Evolutionary conservation across 2,888 invertebrate species (phyloP).

Genomic region (Lycia hirtaria): DNA sequence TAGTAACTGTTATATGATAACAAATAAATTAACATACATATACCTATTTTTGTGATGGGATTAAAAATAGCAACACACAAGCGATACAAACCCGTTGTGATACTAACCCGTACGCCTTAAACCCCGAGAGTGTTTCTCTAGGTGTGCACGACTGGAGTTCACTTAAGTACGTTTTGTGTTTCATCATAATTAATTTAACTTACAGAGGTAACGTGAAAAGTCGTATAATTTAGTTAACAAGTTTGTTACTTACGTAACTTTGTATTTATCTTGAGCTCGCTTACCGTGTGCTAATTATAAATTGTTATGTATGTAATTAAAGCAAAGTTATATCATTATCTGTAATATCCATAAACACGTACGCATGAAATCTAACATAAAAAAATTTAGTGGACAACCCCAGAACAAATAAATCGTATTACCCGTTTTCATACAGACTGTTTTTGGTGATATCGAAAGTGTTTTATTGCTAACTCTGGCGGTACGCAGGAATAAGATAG

Average conservation of each 20-base stretch:
- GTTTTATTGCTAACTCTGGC: no score
- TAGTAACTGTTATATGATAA: no score
- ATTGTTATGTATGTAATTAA: background rate
- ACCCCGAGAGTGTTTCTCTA: slow-evolving; percentile 9
- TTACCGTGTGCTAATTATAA: background rate
- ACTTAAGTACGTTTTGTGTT: slow-evolving; percentile 48
- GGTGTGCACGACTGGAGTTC: slow-evolving; percentile 32
- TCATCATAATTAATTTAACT: slow-evolving; percentile 61
- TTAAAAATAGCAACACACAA: no score
- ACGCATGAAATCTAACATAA: background rate
- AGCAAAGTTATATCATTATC: background rate
- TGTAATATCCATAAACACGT: background rate
- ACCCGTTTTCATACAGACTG: no score
- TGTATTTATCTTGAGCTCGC: slow-evolving; percentile 46
- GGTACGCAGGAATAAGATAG: no score
- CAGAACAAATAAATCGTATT: no score
- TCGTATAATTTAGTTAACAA: slow-evolving; percentile 65
- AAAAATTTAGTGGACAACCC: no score
- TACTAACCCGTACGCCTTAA: slow-evolving; percentile 10
- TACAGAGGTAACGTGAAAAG: slow-evolving; percentile 59
- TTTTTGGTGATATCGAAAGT: no score
- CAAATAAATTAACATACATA: no score
- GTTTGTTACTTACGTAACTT: slow-evolving; percentile 59
- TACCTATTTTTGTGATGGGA: no score
- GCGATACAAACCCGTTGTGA: background rate